Evolutionary conservation across 2,113 vertebrate species (phyloP).

Genomic region (Anguilla japonica): DNA sequence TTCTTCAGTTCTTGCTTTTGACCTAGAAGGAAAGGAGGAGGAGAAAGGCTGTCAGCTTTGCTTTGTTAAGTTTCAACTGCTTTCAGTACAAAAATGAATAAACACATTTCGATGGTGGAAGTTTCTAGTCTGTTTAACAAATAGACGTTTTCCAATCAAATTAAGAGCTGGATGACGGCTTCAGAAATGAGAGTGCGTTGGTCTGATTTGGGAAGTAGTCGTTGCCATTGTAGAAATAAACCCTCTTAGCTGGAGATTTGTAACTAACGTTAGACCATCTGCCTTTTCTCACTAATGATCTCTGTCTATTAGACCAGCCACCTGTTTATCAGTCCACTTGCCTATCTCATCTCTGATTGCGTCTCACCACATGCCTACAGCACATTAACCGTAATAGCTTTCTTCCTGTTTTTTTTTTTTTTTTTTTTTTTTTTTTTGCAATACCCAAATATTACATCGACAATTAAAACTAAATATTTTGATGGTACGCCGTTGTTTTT

Average conservation of each 20-base stretch:
- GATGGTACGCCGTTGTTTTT: neutral
- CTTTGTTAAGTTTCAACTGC: neutral
- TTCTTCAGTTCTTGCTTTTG: neutral
- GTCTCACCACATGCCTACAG: neutral
- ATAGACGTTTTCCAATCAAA: neutral
- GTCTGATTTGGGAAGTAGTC: neutral
- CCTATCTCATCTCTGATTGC: neutral
- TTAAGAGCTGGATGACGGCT: neutral
- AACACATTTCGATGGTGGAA: neutral
- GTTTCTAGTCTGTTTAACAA: neutral
- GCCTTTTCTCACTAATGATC: neutral
- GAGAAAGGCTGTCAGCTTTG: neutral
- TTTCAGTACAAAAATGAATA: neutral
- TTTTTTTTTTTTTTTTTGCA: too few species aligned
- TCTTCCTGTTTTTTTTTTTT: neutral
- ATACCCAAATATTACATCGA: neutral
- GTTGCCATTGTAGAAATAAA: neutral
- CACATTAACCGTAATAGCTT: neutral
- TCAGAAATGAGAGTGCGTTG: neutral
- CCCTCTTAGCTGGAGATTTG: neutral
- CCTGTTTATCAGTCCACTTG: neutral
- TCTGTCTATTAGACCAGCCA: neutral
- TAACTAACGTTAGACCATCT: slow-evolving; percentile 3
- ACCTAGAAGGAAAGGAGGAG: neutral
- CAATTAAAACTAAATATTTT: neutral